These are phyloP conservation scores for Proteles cristata DNA, from an alignment of 2,113 vertebrate genomes.

Conservation along the genomic window DNA sequence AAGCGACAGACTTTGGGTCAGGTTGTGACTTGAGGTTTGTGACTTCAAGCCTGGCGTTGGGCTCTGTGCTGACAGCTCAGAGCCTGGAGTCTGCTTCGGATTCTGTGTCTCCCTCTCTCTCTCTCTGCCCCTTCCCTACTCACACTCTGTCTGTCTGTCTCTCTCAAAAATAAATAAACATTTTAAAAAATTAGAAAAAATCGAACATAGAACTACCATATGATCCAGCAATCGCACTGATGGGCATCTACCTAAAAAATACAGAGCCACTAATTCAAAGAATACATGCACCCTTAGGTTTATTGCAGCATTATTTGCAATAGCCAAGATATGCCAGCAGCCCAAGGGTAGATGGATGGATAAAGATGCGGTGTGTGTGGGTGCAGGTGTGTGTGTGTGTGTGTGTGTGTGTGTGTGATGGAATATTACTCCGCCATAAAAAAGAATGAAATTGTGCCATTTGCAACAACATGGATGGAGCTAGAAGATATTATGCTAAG, in stretches of 20 bases:
- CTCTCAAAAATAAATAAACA: too few relatives aligned
- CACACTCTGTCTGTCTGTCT: too few relatives aligned
- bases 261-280: background rate
- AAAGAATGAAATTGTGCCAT: background rate
- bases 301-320: background rate
- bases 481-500: background rate
- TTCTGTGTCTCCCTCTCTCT: too few relatives aligned
- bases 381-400: background rate
- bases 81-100: too few relatives aligned
- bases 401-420: background rate
- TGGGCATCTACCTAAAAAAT: background rate
- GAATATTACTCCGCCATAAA: background rate
- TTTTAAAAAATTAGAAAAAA: too few relatives aligned
- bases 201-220: background rate
- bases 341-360: background rate
- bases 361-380: background rate
- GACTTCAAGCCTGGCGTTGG: accelerated
- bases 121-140: too few relatives aligned
- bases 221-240: background rate
- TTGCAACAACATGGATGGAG: background rate
- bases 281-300: background rate
- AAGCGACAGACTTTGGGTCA: too few relatives aligned
- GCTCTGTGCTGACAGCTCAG: too few relatives aligned
- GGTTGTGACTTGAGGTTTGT: too few relatives aligned
- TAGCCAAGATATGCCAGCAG: background rate